Evolutionary conservation across 2,888 invertebrate species (phyloP).

Genomic region (Phlogophora meticulosa): DNA sequence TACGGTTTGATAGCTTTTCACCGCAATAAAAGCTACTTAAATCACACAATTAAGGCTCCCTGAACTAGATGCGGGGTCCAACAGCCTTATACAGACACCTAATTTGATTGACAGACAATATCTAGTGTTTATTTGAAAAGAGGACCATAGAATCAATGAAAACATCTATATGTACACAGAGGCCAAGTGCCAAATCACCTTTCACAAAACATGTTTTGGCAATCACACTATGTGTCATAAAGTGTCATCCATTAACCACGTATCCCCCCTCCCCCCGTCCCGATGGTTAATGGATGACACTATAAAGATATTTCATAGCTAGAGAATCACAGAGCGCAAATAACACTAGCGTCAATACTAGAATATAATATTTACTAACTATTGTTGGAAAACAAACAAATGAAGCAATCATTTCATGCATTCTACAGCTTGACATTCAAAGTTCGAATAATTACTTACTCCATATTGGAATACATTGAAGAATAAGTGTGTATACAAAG

Average conservation of each 20-base stretch:
- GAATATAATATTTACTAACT: slow-evolving; percentile 4
- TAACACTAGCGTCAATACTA: background rate
- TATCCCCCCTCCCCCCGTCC: background rate
- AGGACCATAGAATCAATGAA: background rate
- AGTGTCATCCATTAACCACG: background rate
- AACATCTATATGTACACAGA: background rate
- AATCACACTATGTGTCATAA: slow-evolving; percentile 11
- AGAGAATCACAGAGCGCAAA: background rate
- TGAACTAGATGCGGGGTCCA: no score
- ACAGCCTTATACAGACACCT: background rate
- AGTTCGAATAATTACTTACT: slow-evolving; percentile 16
- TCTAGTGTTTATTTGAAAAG: background rate
- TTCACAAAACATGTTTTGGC: background rate
- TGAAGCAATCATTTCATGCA: slow-evolving; percentile 32
- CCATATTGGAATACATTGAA: slow-evolving; percentile 1
- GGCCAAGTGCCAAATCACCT: background rate
- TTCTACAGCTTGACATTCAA: slow-evolving; percentile 28
- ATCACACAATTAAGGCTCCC: background rate
- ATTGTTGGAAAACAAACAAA: slow-evolving; percentile 8
- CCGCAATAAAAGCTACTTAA: background rate
- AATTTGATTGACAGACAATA: background rate
- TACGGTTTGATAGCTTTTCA: background rate
- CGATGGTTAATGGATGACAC: background rate
- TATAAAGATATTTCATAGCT: background rate
- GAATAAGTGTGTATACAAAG: no score